Evolutionary conservation across 2,797 vertebrate genomes (phyloP), one percentile per base, ranked within the genome.

Genomic region (Diplodus sargus): DNA sequence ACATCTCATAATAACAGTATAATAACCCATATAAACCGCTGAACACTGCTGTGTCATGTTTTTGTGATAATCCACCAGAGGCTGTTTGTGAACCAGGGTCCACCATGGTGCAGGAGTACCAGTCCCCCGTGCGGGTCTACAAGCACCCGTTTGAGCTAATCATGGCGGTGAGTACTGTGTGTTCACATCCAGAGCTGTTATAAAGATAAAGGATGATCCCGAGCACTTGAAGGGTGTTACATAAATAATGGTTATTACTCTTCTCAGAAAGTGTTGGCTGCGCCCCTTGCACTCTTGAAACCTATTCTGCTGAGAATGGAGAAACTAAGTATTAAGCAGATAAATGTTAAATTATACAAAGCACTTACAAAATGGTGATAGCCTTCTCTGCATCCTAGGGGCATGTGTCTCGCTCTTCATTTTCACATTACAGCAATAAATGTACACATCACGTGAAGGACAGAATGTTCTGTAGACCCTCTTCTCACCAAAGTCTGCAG

Each of bases 71-170:
- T 70, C 48, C 5, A 22, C 42, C 67, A 81, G 70, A 73, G 34
- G 59, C 20, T 60, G 7, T 39, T 28, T 18, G 61, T 39, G 90
- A 91, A 79, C 84, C 77, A 92, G 63, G 71, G 59, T 67, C 93
- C 91, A 75, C 86, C 81, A 99, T 99, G 98, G 98, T 99, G 90
- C 98, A 99, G 87, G 96, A 99, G 82, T 99, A 99, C 92, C 98
- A 99, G 81, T 99, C 97, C 17, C 98, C 98, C 0, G 97, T 99
- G 2, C 91, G 97, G 95, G 96, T 99, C 88, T 99, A 98, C 90
- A 99, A 99, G 71, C 92, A 96, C 79, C 95, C 97, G 10, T 99
- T 99, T 92, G 98, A 99, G 84, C 83, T 99, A 53, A 96, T 99
- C 82, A 99, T 99, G 97, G 96, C 95, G 84, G 98, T 99, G 91